These are phyloP conservation scores for Piscicola geometra DNA, from an alignment of 2,888 invertebrate genomes.

Conservation along the genomic window DNA sequence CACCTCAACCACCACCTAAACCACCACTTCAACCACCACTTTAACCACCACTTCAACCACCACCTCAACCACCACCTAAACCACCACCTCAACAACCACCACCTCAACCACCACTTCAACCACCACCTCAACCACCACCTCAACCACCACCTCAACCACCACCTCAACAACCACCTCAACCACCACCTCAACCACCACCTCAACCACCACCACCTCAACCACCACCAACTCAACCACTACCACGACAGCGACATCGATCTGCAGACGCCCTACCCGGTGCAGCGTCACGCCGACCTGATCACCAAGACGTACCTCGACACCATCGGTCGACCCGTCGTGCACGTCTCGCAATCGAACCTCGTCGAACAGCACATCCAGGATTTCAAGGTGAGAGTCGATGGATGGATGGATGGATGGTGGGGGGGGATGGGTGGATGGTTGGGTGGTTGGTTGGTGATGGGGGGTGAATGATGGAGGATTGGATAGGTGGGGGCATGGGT, in stretches of 20 bases:
- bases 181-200: neutral
- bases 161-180: neutral
- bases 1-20: too few species aligned
- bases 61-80: too few species aligned
- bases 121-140: too few species aligned
- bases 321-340: constrained; percentile 82
- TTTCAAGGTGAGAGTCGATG: constrained; percentile 65
- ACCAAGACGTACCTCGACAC: constrained; percentile 93
- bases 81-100: too few species aligned
- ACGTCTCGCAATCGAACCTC: constrained; percentile 73
- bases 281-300: constrained; percentile 68
- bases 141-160: neutral
- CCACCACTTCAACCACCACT: too few species aligned
- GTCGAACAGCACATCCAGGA: constrained; percentile 94
- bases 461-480: neutral
- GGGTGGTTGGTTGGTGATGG: too few species aligned
- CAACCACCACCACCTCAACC: too few species aligned
- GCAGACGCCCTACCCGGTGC: constrained; percentile 74
- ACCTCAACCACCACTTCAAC: too few species aligned
- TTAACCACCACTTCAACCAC: too few species aligned
- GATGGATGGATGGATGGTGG: neutral
- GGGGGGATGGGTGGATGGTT: neutral
- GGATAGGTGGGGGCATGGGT: neutral
- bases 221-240: neutral
- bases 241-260: constrained; percentile 65